Evolutionary conservation across 1,140 invertebrate species (phyloP), one percentile per base, ranked within the genome.

Genomic region (Euura saliciscinereae): DNA sequence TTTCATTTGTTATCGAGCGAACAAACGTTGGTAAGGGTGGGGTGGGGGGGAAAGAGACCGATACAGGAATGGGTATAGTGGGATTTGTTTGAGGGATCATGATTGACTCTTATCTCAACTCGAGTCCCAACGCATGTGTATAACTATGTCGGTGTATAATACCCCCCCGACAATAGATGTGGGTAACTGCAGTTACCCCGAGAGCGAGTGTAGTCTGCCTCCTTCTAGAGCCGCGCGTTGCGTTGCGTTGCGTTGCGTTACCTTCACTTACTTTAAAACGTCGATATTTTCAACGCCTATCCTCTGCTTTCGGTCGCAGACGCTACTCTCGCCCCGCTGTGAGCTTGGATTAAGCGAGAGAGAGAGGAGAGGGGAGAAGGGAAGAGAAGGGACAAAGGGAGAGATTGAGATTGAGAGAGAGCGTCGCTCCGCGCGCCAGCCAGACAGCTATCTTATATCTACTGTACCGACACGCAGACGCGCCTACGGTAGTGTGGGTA

Each of bases 231-330:
- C 28, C 28, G 28, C 13, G 13, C 51, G 51, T 59, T 59, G 6
- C 51, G 51, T 59, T 59, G 13, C 51, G 51, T 59, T 59, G 51
- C 51, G 51, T 8, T 59, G 51, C 51, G 51, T 59, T 59, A 59
- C 8, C 51, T 59, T 59, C 5, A 59, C 51, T 59, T 59, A 59
- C 51, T 59, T 59, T 59, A 4, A 59, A 59, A 59, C 51, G 51
- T 59, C 51, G 51, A 59, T 59, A 59, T 59, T 59, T 59, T 59
- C 51, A 59, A 59, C 51, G 51, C 51, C 13, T 59, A 8, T 59
- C 51, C 13, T n/a, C 8, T 11, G 51, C 51, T 28, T 28, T 28
- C 28, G 28, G 51, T 59, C 13, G 51, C 51, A 59, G 51, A 59
- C 51, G 13, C 28, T 2, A 6, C 51, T 28, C 28, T 59, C 51